Percentiles rank a stretch among this genome's conserved stretches.
Conservation (phyloP, 64 coral and sea anemone genomes). For the Stylophora pistillata region DNA sequence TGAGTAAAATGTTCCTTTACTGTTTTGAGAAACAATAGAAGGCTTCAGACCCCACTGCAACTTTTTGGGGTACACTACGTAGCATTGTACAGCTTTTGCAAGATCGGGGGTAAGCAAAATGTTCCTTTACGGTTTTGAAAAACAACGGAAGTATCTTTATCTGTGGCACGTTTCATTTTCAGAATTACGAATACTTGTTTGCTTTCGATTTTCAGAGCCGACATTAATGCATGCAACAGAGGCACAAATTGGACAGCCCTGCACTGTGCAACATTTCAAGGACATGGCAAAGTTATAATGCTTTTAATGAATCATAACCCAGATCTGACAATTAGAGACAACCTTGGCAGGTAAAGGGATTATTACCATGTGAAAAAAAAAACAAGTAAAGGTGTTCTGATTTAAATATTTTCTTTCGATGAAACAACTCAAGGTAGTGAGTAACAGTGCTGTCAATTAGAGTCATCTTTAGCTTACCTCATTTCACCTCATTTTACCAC, state of each 20-base stretch:
- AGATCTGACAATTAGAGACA: constrained; percentile 67
- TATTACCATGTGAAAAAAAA: not conserved
- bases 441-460: too few species aligned
- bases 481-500: too few species aligned
- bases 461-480: too few species aligned
- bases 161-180: too few species aligned
- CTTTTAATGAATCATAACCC: constrained; percentile 71
- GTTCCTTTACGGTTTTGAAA: not conserved
- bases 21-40: not conserved
- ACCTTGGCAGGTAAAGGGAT: constrained; percentile 57
- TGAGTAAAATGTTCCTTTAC: not conserved
- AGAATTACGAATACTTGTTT: too few species aligned
- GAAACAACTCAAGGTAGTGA: too few species aligned
- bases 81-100: constrained; percentile 65
- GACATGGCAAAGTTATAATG: constrained; percentile 93
- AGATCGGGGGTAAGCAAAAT: constrained; percentile 51
- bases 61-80: constrained; percentile 89
- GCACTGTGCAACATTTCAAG: constrained; percentile 93
- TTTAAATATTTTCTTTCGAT: too few species aligned
- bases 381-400: too few species aligned
- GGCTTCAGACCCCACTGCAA: constrained; percentile 87
- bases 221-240: constrained; percentile 75
- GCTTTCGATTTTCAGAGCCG: constrained; percentile 39
- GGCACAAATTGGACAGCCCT: constrained; percentile 85
- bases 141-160: constrained; percentile 5